Evolutionary conservation across 2,797 vertebrate species (phyloP).

Genomic region (Selene dorsalis): DNA sequence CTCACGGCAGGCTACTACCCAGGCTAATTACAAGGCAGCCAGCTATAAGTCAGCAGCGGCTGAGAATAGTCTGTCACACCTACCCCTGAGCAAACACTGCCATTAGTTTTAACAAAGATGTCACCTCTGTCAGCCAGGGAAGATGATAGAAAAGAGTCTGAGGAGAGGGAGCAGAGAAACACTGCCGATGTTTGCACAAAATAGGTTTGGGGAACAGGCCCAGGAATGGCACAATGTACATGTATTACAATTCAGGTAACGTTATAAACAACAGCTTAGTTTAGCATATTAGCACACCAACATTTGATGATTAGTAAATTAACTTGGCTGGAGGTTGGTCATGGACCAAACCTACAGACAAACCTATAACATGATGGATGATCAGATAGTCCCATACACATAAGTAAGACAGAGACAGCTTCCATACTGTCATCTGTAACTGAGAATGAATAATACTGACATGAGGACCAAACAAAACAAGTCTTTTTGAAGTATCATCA

Average conservation of each 20-base stretch:
- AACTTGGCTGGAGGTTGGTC: not conserved
- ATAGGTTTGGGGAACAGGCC: constrained; percentile 1
- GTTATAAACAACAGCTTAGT: not conserved
- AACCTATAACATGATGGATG: not conserved
- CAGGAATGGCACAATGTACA: not conserved
- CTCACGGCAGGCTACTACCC: constrained; percentile 74
- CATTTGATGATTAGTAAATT: not conserved
- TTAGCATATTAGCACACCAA: not conserved
- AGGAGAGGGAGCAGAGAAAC: constrained; percentile 13
- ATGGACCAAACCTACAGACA: not conserved
- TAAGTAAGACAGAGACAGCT: too few relatives aligned
- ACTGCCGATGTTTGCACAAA: constrained; percentile 5
- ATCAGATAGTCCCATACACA: not conserved
- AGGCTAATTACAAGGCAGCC: constrained; percentile 77
- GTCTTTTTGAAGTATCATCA: too few relatives aligned
- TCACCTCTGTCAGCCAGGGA: constrained; percentile 46
- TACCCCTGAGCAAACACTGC: constrained; percentile 72
- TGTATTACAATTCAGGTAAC: not conserved
- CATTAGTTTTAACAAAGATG: constrained; percentile 78
- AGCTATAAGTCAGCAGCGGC: constrained; percentile 76
- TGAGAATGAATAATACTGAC: not conserved
- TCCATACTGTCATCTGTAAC: not conserved
- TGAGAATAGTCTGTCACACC: constrained; percentile 60
- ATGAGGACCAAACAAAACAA: not conserved
- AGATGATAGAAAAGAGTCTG: constrained; percentile 37